These are phyloP conservation scores for Ictidomys tridecemlineatus DNA, from an alignment of 2,113 vertebrate genomes.

Conservation along the genomic window DNA sequence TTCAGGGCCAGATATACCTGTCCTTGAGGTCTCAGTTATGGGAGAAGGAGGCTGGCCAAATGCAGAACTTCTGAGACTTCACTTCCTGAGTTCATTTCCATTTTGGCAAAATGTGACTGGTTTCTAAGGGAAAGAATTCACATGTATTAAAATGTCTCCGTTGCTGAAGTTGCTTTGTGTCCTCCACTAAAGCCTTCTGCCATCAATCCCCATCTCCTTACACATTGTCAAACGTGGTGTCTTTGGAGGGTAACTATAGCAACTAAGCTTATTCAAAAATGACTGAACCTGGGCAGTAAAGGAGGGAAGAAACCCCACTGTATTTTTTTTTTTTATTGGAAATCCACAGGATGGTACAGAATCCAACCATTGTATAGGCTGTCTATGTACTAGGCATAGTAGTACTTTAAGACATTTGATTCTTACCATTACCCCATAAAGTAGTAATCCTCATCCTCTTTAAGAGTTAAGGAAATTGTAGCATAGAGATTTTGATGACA, in stretches of 20 bases:
- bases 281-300: slow-evolving; percentile 64
- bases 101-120: slow-evolving; percentile 74
- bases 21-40: slow-evolving; percentile 73
- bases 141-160: slow-evolving; percentile 75
- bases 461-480: not conserved
- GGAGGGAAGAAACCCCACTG: slow-evolving; percentile 14
- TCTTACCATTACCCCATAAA: not conserved
- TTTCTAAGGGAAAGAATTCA: slow-evolving; percentile 76
- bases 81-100: slow-evolving; percentile 77
- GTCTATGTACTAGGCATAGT: not conserved
- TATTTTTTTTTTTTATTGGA: slow-evolving; percentile 24
- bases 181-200: slow-evolving; percentile 68
- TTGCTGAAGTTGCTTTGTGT: slow-evolving; percentile 76
- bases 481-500: not conserved
- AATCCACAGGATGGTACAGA: slow-evolving; percentile 38
- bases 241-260: slow-evolving; percentile 79
- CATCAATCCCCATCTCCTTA: slow-evolving; percentile 64
- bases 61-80: slow-evolving; percentile 49
- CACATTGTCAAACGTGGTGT: slow-evolving; percentile 69
- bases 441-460: not conserved
- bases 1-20: slow-evolving; percentile 70
- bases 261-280: slow-evolving; percentile 79
- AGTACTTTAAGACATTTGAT: not conserved
- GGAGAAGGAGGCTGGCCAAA: slow-evolving; percentile 46
- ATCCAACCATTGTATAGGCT: not conserved